phyloP scores from a whole-genome alignment of 2,888 invertebrate genomes.

The Lamellibrachia satsuma region DNA sequence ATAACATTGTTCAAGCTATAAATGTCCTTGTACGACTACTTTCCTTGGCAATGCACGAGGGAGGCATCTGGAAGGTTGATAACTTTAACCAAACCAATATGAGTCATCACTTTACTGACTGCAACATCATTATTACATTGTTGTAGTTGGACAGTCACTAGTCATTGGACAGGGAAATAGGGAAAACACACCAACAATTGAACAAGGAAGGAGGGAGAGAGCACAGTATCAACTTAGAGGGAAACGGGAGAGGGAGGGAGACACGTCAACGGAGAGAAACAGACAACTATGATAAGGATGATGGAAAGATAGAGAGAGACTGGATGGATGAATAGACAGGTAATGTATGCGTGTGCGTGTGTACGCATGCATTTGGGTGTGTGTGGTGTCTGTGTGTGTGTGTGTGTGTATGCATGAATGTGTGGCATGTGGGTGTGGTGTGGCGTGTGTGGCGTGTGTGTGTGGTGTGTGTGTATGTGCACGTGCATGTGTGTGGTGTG shows the following conservation, averaged over 20 bases:
- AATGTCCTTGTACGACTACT: background rate
- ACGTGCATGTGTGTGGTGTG: background rate
- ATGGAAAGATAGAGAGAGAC: background rate
- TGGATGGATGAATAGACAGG: slow-evolving; percentile 18
- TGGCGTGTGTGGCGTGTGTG: background rate
- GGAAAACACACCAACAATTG: background rate
- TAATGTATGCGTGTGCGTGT: background rate
- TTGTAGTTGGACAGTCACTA: too few species aligned
- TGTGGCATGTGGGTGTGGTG: background rate
- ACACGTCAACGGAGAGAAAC: background rate
- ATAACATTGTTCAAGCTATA: background rate
- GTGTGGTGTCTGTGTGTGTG: background rate
- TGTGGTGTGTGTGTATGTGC: too few species aligned
- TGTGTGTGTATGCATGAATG: background rate
- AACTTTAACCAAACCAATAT: too few species aligned
- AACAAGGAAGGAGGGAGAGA: background rate
- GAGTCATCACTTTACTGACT: too few species aligned
- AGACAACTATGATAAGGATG: background rate
- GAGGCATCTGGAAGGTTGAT: too few species aligned
- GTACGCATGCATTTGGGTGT: background rate
- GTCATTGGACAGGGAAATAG: background rate
- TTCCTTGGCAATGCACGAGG: background rate
- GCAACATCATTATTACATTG: too few species aligned
- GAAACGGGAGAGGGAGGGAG: too few species aligned
- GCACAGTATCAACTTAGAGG: background rate